Conservation (phyloP, 2,113 vertebrate species). For the Pachycephala philippinensis region DNA sequence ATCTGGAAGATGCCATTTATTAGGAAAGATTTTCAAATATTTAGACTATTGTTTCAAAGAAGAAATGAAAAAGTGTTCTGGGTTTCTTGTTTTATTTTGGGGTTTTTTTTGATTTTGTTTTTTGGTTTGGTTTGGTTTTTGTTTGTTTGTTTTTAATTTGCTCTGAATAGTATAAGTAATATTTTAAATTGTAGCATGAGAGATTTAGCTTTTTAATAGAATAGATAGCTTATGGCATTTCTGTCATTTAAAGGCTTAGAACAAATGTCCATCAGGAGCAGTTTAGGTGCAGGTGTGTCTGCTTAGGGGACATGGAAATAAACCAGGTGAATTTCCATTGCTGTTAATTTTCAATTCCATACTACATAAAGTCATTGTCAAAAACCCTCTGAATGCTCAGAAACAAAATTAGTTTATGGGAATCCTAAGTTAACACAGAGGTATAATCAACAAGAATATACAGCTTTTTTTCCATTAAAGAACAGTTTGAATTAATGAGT, state of each 20-base stretch:
- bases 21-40: neutral
- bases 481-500: neutral
- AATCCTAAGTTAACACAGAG: neutral
- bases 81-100: neutral
- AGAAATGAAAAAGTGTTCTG: neutral
- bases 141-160: neutral
- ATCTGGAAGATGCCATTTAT: neutral
- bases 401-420: neutral
- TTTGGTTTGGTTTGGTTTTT: neutral
- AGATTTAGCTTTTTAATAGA: neutral
- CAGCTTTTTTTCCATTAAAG: neutral
- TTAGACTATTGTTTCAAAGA: neutral
- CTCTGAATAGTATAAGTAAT: neutral
- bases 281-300: neutral
- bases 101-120: neutral
- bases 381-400: neutral
- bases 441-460: neutral
- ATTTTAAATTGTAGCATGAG: neutral
- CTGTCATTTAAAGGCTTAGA: neutral
- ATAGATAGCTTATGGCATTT: neutral
- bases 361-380: neutral
- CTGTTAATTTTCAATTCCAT: neutral
- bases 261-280: neutral
- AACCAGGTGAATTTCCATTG: neutral
- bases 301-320: neutral